phyloP scores from a whole-genome alignment of 2,888 invertebrate genomes.

The Athripsodes cinereus region DNA sequence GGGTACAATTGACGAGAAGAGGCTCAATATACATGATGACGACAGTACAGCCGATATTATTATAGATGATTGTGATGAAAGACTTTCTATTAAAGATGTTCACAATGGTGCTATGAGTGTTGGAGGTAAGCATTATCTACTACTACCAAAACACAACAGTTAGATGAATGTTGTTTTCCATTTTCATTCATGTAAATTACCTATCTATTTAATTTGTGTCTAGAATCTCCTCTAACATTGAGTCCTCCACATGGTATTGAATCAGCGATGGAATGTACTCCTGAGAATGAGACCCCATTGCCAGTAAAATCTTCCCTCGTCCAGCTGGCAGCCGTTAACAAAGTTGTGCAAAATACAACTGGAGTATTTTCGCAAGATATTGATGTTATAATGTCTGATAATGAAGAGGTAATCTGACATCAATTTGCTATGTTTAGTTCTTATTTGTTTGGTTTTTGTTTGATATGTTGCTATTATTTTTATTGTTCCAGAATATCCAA shows the following conservation, averaged over 20 bases:
- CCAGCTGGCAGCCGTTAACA: slow-evolving; percentile 2
- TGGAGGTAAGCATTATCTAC: slow-evolving; percentile 46
- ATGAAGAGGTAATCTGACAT: slow-evolving; percentile 39
- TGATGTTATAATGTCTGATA: slow-evolving; percentile 46
- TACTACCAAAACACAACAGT: not conserved
- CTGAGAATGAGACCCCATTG: slow-evolving; percentile 21
- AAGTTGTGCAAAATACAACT: slow-evolving; percentile 2
- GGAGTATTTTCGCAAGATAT: slow-evolving; percentile 30
- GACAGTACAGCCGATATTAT: slow-evolving; percentile 35
- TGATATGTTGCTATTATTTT: not conserved
- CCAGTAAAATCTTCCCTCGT: slow-evolving; percentile 4
- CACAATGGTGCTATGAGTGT: slow-evolving; percentile 47
- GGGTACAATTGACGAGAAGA: not conserved
- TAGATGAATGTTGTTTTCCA: not conserved
- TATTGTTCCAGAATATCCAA: not conserved
- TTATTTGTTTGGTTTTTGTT: not conserved
- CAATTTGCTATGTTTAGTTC: not conserved
- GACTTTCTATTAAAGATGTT: slow-evolving; percentile 32
- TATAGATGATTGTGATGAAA: slow-evolving; percentile 39
- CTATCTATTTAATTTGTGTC: not conserved
- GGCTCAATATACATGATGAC: slow-evolving; percentile 28
- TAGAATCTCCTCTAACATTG: slow-evolving; percentile 43
- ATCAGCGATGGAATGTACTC: slow-evolving; percentile 25
- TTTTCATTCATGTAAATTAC: not conserved
- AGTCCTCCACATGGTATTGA: slow-evolving; percentile 35